Evolutionary conservation across 2,797 vertebrate species (phyloP), one percentile per base, ranked within the genome.

Genomic region (Onychomys arenicola): DNA sequence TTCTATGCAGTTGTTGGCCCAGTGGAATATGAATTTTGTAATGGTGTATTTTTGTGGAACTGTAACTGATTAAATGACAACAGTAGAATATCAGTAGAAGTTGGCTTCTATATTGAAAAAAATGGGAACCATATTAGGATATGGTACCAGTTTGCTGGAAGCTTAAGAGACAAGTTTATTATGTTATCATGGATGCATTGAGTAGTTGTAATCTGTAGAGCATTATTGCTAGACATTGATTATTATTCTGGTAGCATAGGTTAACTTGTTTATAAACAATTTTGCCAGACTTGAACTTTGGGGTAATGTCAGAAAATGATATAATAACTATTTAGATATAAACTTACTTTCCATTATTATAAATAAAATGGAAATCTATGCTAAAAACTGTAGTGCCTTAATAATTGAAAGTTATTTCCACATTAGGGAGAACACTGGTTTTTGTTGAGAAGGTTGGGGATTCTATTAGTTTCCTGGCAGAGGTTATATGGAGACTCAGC

Each of bases 211-310:
- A 49, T 40, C 16, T 21, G 17, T 34, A 14, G 63, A 80, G 67
- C 89, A 37, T 94, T 37, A 13, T 43, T 83, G 37, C 11, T 29
- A 69, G 49, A 43, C 40, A n/a, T 43, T 83, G 49, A 23, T 55
- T 57, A 23, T 63, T 84, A 19, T 59, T 94, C 43, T 85, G 43
- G 34, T 59, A 23, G n/a, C 23, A 25, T 29, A 40, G 49, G 32
- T 13, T 89, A 37, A 40, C 82, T 91, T 94, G 91, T 86, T 81
- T 92, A 17, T 67, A 16, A 80, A n/a, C 43, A n/a, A 3, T 94
- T 84, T 86, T 77, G 17, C 29, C 21, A 93, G 75, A 19, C 43
- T 89, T 94, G 59, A 92, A 82, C 19, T 95, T 78, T 12, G 82
- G 32, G 76, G 0, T 81, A 69, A 59, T 69, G 32, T 93, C 89